Percentiles rank a stretch among this genome's conserved stretches.
Conservation (phyloP, 1,140 invertebrate species). For the Zaprionus ornatus region DNA sequence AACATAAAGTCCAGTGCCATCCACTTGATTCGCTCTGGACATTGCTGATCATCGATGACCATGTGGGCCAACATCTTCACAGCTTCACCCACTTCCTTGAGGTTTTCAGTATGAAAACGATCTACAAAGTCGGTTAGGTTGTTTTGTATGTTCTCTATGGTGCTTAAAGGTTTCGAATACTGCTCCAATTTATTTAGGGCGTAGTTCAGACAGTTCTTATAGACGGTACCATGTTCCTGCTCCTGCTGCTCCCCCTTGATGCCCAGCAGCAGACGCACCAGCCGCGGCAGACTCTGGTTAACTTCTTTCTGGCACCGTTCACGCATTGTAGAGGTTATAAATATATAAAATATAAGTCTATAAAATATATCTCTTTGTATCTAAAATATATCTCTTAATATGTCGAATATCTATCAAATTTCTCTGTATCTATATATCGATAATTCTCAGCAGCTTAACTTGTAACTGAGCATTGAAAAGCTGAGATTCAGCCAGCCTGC, state of each 20-base stretch:
- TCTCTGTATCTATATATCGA: not conserved
- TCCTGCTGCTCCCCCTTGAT: not conserved
- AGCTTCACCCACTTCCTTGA: slow-evolving; percentile 19
- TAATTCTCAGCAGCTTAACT: not conserved
- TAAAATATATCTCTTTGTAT: too few species aligned
- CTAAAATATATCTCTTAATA: slow-evolving; percentile 30
- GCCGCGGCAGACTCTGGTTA: slow-evolving; percentile 12
- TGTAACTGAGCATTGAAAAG: not conserved
- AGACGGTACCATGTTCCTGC: not conserved
- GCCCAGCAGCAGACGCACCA: slow-evolving; percentile 26
- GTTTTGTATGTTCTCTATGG: not conserved
- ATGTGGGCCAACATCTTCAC: slow-evolving; percentile 20
- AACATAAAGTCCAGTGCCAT: slow-evolving; percentile 45
- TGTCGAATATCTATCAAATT: not conserved
- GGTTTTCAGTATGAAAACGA: slow-evolving; percentile 23
- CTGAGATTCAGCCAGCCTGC: slow-evolving; percentile 11
- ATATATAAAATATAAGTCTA: slow-evolving; percentile 31
- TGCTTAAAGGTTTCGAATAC: not conserved
- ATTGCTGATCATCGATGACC: slow-evolving; percentile 19
- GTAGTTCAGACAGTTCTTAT: not conserved
- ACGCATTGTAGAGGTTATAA: not conserved
- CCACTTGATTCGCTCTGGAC: slow-evolving; percentile 1
- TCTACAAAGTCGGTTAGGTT: slow-evolving; percentile 32
- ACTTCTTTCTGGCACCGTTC: slow-evolving; percentile 10
- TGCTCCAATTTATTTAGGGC: not conserved